phyloP scores from a whole-genome alignment of 2,888 invertebrate species.

The Napeogenes sylphis region DNA sequence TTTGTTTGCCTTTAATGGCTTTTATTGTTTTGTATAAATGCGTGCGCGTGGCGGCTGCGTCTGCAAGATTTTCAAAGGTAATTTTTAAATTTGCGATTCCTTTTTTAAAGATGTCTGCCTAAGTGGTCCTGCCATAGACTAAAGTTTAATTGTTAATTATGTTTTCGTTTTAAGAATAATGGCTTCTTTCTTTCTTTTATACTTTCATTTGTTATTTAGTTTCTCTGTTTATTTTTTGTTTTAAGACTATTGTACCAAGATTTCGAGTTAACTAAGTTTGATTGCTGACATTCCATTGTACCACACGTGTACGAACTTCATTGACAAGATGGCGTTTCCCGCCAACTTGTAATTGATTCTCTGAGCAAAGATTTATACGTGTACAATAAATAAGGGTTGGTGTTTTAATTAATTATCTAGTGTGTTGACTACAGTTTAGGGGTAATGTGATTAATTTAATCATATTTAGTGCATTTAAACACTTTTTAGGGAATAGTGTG shows the following conservation, averaged over 20 bases:
- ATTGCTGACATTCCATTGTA: conserved; percentile 45
- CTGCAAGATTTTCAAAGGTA: conserved; percentile 55
- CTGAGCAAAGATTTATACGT: conserved; percentile 35
- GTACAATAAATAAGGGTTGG: conserved; percentile 22
- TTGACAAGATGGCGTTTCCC: conserved; percentile 36
- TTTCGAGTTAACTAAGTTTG: conserved; percentile 40
- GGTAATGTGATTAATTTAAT: too few relatives aligned
- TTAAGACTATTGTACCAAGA: conserved; percentile 13
- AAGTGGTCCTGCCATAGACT: conserved; percentile 23
- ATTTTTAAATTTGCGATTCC: conserved; percentile 35
- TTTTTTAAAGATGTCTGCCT: conserved; percentile 29
- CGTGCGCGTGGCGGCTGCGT: conserved; percentile 69
- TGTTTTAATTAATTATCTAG: conserved; percentile 15
- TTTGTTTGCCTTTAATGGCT: conserved; percentile 75
- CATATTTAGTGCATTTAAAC: too few relatives aligned
- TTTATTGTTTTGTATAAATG: conserved; percentile 70
- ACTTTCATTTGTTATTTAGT: conserved; percentile 13
- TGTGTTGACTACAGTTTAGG: background rate
- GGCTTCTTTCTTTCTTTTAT: conserved; percentile 15
- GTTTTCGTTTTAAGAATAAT: conserved; percentile 27
- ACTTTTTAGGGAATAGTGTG: too few relatives aligned
- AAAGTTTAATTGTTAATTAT: conserved; percentile 28
- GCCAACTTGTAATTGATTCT: conserved; percentile 41
- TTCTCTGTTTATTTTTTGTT: background rate
- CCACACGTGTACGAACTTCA: conserved; percentile 36